These are phyloP conservation scores for Calidris pygmaea DNA, from an alignment of 2,113 vertebrate genomes.

Conservation along the genomic window DNA sequence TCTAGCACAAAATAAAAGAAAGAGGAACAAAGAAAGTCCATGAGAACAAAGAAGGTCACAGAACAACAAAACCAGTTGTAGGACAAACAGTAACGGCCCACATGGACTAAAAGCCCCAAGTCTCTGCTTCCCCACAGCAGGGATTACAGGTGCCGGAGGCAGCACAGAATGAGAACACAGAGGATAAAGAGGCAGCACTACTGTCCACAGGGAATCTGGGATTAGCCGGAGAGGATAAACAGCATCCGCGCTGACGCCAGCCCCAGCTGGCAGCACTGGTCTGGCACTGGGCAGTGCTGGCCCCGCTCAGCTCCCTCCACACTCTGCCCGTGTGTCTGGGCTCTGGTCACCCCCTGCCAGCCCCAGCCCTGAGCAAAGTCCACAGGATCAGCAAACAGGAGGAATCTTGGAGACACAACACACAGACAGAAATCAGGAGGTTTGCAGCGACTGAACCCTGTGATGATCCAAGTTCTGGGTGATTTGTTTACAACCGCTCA, in stretches of 20 bases:
- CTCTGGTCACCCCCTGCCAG: background rate
- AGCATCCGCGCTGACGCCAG: background rate
- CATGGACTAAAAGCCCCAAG: background rate
- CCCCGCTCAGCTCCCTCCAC: background rate
- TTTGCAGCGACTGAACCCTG: background rate
- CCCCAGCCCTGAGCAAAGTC: background rate
- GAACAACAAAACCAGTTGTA: background rate
- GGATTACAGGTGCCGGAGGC: background rate
- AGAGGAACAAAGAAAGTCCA: background rate
- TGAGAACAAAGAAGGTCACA: background rate
- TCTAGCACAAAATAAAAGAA: conserved; percentile 66
- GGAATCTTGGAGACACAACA: background rate
- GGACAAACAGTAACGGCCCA: rapidly evolving
- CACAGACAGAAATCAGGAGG: rapidly evolving
- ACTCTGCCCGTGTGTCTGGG: background rate
- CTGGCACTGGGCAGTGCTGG: background rate
- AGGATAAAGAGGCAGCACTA: background rate
- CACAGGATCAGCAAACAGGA: background rate
- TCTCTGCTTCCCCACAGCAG: background rate
- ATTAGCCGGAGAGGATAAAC: background rate
- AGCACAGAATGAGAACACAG: background rate
- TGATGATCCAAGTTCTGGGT: background rate
- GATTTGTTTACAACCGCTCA: background rate
- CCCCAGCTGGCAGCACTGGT: background rate
- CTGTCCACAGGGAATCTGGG: background rate